Evolutionary conservation across 1,140 invertebrate species (phyloP).

Genomic region (Papilio aristodemus): DNA sequence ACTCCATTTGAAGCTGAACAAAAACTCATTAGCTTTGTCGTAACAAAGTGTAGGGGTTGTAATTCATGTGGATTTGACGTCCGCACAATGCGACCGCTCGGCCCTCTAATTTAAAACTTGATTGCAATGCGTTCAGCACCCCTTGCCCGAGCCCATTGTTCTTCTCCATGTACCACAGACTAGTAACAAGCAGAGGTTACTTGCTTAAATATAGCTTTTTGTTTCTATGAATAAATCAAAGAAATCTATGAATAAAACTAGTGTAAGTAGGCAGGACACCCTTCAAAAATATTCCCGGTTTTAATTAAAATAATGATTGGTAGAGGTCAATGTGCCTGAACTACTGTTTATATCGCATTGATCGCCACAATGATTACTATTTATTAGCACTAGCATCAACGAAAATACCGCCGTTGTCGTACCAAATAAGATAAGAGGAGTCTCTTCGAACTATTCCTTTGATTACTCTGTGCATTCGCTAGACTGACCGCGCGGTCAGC

Average conservation of each 20-base stretch:
- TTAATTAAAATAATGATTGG: too few relatives aligned
- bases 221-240: too few relatives aligned
- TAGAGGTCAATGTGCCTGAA: too few relatives aligned
- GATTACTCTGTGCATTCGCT: neutral
- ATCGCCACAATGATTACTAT: too few relatives aligned
- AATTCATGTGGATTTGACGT: constrained; percentile 47
- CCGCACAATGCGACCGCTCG: constrained; percentile 52
- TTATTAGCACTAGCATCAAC: too few relatives aligned
- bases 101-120: constrained; percentile 63
- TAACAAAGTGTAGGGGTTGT: constrained; percentile 39
- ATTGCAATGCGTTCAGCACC: constrained; percentile 45
- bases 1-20: constrained; percentile 19
- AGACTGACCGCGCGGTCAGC: neutral
- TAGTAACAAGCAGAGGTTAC: constrained; percentile 1
- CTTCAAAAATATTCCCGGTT: too few relatives aligned
- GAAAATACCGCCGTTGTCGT: neutral
- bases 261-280: too few relatives aligned
- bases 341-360: too few relatives aligned
- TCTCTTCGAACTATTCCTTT: neutral
- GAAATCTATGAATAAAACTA: too few relatives aligned
- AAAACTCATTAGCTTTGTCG: constrained; percentile 51
- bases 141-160: constrained; percentile 34
- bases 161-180: constrained; percentile 15
- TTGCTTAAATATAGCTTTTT: neutral
- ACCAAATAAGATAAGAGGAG: neutral